These are phyloP conservation scores for Hassar affinis DNA, from an alignment of 2,113 vertebrate species.

Conservation along the genomic window DNA sequence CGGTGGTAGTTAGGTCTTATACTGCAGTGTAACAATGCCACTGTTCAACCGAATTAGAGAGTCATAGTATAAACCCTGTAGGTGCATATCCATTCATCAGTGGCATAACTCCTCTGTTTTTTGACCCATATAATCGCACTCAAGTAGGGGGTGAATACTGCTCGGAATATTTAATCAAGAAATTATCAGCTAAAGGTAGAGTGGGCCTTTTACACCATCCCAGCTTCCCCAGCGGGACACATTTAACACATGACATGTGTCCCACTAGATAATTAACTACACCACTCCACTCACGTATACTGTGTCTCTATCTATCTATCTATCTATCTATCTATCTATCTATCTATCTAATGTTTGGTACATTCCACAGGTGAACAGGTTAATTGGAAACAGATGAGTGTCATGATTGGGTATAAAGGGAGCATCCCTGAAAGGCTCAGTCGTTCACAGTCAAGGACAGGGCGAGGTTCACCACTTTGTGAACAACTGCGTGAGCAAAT, in stretches of 20 bases:
- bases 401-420: too few species aligned
- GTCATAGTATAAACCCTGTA: background rate
- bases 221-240: background rate
- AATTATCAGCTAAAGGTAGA: conserved; percentile 54
- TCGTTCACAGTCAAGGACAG: too few species aligned
- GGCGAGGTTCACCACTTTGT: too few species aligned
- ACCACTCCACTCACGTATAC: background rate
- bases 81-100: conserved; percentile 32
- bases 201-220: conserved; percentile 3
- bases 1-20: background rate
- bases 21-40: background rate
- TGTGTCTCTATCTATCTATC: too few species aligned
- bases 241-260: background rate
- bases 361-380: too few species aligned
- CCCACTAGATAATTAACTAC: conserved; percentile 40
- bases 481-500: too few species aligned
- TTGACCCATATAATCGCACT: conserved; percentile 53
- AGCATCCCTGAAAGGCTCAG: too few species aligned
- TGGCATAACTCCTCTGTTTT: conserved; percentile 31
- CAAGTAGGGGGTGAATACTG: conserved; percentile 42
- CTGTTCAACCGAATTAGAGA: background rate
- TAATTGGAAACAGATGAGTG: too few species aligned
- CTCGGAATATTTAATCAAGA: conserved; percentile 60
- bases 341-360: too few species aligned
- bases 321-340: too few species aligned